Conservation (phyloP, 2,888 invertebrate genomes). For the Cryptus viduatorius region DNA sequence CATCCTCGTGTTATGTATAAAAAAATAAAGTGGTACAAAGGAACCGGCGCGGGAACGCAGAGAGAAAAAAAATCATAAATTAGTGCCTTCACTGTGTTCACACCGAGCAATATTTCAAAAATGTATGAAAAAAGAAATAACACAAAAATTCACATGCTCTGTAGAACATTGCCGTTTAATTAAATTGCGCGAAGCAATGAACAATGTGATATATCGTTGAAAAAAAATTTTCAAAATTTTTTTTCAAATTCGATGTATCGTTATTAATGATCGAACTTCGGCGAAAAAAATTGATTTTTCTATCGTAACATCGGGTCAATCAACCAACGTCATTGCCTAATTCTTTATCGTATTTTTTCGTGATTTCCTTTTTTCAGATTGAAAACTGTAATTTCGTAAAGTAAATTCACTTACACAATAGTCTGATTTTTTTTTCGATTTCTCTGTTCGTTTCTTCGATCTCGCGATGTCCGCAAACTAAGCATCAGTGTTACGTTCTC, state of each 20-base stretch:
- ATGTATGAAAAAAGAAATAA: neutral
- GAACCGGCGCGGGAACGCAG: neutral
- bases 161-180: neutral
- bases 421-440: too few relatives aligned
- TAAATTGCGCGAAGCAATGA: neutral
- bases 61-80: slow-evolving; percentile 7
- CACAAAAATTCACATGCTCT: neutral
- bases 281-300: too few relatives aligned
- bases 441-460: too few relatives aligned
- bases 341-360: too few relatives aligned
- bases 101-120: neutral
- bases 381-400: too few relatives aligned
- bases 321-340: too few relatives aligned
- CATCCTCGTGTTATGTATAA: slow-evolving; percentile 74
- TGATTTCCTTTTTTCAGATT: too few relatives aligned
- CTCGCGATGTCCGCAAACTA: too few relatives aligned
- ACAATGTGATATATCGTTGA: neutral
- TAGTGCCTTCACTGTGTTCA: neutral
- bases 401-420: too few relatives aligned
- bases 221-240: neutral
- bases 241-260: neutral
- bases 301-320: too few relatives aligned
- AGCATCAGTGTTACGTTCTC: too few relatives aligned
- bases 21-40: slow-evolving; percentile 14
- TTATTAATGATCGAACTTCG: neutral